These are phyloP conservation scores for Abrostola tripartita DNA, from an alignment of 2,888 invertebrate species.

Conservation along the genomic window DNA sequence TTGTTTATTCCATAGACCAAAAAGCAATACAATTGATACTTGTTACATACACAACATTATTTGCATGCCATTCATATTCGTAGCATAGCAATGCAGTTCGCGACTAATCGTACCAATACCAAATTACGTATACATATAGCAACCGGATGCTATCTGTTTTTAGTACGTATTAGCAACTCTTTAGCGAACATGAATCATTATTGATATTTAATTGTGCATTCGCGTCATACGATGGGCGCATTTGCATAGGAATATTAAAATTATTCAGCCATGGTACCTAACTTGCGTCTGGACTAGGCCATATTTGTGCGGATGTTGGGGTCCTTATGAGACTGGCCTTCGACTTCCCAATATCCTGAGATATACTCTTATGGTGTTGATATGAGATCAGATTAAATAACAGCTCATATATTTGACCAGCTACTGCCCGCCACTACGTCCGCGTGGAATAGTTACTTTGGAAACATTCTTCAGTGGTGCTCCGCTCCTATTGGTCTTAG, in stretches of 20 bases:
- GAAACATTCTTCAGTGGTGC: too few relatives aligned
- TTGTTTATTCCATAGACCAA: slow-evolving; percentile 21
- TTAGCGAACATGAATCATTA: slow-evolving; percentile 40
- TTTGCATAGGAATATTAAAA: slow-evolving; percentile 54
- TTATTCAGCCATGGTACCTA: slow-evolving; percentile 53
- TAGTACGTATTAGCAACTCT: slow-evolving; percentile 34
- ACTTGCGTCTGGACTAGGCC: slow-evolving; percentile 47
- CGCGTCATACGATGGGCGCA: slow-evolving; percentile 39
- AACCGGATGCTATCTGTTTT: slow-evolving; percentile 40
- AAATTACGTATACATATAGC: slow-evolving; percentile 21
- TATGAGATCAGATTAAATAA: slow-evolving; percentile 1
- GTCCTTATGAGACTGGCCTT: slow-evolving; percentile 48
- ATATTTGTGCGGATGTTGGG: slow-evolving; percentile 48
- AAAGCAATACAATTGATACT: slow-evolving; percentile 32
- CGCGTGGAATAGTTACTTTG: too few relatives aligned
- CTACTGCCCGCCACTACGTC: too few relatives aligned
- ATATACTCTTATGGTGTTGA: slow-evolving; percentile 16
- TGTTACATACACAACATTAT: neutral
- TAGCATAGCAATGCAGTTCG: slow-evolving; percentile 35
- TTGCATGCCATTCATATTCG: slow-evolving; percentile 22
- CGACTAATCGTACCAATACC: slow-evolving; percentile 28
- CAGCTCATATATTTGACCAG: neutral
- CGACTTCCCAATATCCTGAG: slow-evolving; percentile 11
- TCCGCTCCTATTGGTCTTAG: too few relatives aligned
- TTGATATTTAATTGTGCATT: slow-evolving; percentile 47